Percentiles rank a stretch among this genome's conserved stretches.
These are phyloP conservation scores for Monomorium pharaonis DNA, from an alignment of 1,140 invertebrate species.

Conservation along the genomic window DNA sequence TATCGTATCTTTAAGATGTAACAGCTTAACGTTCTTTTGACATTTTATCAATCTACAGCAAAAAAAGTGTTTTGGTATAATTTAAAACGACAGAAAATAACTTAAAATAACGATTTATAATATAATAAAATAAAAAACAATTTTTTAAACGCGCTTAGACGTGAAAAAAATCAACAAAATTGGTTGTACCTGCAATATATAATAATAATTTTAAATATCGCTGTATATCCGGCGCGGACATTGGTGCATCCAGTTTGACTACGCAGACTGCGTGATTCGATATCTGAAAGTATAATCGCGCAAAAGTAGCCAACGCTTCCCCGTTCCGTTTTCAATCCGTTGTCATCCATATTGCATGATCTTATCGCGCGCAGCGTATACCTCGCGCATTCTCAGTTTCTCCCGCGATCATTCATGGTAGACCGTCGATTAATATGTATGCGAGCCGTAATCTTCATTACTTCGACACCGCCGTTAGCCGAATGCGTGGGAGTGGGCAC, in stretches of 20 bases:
- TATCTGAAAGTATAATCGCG: slow-evolving; percentile 39
- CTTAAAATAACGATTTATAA: no score
- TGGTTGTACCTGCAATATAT: no score
- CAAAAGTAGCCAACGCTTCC: slow-evolving; percentile 1
- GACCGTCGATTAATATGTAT: slow-evolving; percentile 68
- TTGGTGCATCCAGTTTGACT: background rate
- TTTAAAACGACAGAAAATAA: no score
- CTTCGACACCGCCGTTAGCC: slow-evolving; percentile 61
- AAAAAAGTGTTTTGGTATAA: no score
- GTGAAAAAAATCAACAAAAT: no score
- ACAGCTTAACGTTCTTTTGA: no score
- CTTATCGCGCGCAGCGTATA: slow-evolving; percentile 25
- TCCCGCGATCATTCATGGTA: slow-evolving; percentile 46
- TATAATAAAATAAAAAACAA: no score
- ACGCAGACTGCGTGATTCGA: background rate
- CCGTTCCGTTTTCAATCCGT: background rate
- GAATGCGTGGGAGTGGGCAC: slow-evolving; percentile 55
- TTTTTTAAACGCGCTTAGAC: no score
- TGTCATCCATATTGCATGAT: slow-evolving; percentile 48
- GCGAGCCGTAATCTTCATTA: slow-evolving; percentile 63
- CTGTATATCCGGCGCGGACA: background rate
- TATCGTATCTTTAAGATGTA: no score
- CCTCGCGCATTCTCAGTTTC: slow-evolving; percentile 22
- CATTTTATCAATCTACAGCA: no score
- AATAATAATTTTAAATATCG: background rate